Evolutionary conservation across 2,888 invertebrate species (phyloP), one percentile per base, ranked within the genome.

Genomic region (Iphiclides podalirius): DNA sequence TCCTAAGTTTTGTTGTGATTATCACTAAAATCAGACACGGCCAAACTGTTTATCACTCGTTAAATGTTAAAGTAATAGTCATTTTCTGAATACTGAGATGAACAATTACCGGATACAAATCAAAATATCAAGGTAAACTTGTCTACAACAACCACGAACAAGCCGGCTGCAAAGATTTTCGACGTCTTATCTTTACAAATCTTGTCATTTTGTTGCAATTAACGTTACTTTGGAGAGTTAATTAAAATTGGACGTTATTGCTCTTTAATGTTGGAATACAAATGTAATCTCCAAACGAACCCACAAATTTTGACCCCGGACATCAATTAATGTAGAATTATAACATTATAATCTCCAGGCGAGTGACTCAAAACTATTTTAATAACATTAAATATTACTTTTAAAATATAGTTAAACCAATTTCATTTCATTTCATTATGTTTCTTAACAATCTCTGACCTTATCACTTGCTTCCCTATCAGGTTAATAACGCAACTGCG

Each of bases 401-500:
- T 20, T 20, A 20, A 20, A 20, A 20, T 6, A 4, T 20, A 20
- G 6, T 16, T 31, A n/a, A 35, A 35, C 38, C 26, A 39, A 20
- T 35, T 41, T 41, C 14, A 35, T 33, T 31, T 11, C n/a, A n/a
- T 31, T 31, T 31, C 11, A 31, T 31, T 1, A 6, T 20, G 11
- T 11, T 11, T n/a, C 31, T 47, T 51, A 13, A 54, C 57, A 78
- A 67, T 60, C 64, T 75, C 68, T 84, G 69, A 83, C 64, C 66
- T 70, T 3, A 60, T 52, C 61, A 16, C 75, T 83, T 76, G 72
- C 71, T 82, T 74, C 70, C 68, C 66, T 76, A 89, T 79, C 92
- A 97, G 98, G 98, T 99, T 85, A 99, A 99, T 93, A 99, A 99
- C 91, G 99, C 99, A 69, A 99, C 99, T 72, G 99, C 99, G 74